Evolutionary conservation across 2,888 invertebrate genomes (phyloP).

Genomic region (Cantharis flavilabris): DNA sequence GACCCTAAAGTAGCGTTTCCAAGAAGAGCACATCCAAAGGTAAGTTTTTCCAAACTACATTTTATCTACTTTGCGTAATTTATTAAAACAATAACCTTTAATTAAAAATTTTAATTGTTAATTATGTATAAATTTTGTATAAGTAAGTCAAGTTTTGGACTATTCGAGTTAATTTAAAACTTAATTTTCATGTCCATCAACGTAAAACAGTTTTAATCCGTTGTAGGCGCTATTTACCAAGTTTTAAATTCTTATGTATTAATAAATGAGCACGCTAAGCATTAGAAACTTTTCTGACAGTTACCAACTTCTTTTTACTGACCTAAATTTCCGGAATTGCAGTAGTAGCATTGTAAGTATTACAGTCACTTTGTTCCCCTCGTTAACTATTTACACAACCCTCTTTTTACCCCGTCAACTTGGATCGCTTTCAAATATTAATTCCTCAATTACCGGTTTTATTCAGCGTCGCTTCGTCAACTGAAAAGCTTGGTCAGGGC

Average conservation of each 20-base stretch:
- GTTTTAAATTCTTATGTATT: slow-evolving; percentile 19
- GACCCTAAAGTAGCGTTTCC: slow-evolving; percentile 99
- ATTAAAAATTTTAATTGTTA: slow-evolving; percentile 1
- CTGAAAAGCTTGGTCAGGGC: slow-evolving; percentile 27
- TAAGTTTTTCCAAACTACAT: slow-evolving; percentile 59
- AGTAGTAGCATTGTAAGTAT: slow-evolving; percentile 42
- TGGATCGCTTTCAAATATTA: slow-evolving; percentile 55
- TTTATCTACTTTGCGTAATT: background rate
- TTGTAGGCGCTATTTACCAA: slow-evolving; percentile 6
- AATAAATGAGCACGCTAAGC: slow-evolving; percentile 24
- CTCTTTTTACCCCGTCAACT: slow-evolving; percentile 42
- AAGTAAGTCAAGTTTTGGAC: background rate
- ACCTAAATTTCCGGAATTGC: slow-evolving; percentile 27
- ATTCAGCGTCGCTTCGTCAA: slow-evolving; percentile 41
- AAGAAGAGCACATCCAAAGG: slow-evolving; percentile 98
- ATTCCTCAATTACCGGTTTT: slow-evolving; percentile 57
- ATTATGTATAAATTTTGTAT: background rate
- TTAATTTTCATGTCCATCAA: slow-evolving; percentile 19
- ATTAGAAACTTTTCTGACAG: slow-evolving; percentile 25
- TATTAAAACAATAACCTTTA: background rate
- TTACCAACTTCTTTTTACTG: slow-evolving; percentile 23
- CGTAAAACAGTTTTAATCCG: slow-evolving; percentile 15
- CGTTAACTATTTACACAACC: slow-evolving; percentile 40
- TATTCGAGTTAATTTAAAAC: slow-evolving; percentile 2
- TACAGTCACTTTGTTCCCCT: slow-evolving; percentile 41